Percentiles rank a stretch among this genome's conserved stretches.
These are phyloP conservation scores for Nansenia antarctica DNA, from an alignment of 2,113 vertebrate genomes.

Conservation along the genomic window DNA sequence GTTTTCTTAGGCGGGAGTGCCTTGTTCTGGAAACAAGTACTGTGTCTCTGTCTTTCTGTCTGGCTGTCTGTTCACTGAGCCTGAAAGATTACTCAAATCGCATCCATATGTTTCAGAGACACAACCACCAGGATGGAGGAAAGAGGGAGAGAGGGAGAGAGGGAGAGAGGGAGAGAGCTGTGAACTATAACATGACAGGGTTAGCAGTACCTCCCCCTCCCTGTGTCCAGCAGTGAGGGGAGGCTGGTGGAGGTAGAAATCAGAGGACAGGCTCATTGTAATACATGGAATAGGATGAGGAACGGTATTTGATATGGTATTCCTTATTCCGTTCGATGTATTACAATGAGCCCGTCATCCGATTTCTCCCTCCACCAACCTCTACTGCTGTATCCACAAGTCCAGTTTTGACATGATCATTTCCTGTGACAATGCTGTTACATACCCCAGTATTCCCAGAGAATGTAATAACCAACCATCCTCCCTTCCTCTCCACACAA, in stretches of 20 bases:
- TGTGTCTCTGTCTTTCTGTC: slow-evolving; percentile 35
- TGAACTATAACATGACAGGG: not conserved
- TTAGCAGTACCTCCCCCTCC: not conserved
- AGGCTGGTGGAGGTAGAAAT: no score
- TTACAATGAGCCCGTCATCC: no score
- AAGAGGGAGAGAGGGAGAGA: not conserved
- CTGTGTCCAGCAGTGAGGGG: no score
- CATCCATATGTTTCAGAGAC: slow-evolving; percentile 55
- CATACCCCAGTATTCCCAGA: not conserved
- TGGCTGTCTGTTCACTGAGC: slow-evolving; percentile 61
- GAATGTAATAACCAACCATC: not conserved
- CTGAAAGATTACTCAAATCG: slow-evolving; percentile 60
- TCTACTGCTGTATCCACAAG: not conserved
- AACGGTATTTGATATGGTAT: no score
- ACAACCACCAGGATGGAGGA: not conserved
- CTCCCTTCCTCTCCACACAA: not conserved
- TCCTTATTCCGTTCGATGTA: no score
- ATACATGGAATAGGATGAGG: no score
- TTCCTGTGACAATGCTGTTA: not conserved
- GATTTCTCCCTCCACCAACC: no score
- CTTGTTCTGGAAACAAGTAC: slow-evolving; percentile 56
- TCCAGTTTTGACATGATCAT: not conserved
- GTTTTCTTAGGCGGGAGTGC: slow-evolving; percentile 55
- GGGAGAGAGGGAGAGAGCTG: not conserved
- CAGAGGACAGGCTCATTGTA: no score